Conservation (phyloP, 2,797 vertebrate species). For the Pseudochaenichthys georgianus region DNA sequence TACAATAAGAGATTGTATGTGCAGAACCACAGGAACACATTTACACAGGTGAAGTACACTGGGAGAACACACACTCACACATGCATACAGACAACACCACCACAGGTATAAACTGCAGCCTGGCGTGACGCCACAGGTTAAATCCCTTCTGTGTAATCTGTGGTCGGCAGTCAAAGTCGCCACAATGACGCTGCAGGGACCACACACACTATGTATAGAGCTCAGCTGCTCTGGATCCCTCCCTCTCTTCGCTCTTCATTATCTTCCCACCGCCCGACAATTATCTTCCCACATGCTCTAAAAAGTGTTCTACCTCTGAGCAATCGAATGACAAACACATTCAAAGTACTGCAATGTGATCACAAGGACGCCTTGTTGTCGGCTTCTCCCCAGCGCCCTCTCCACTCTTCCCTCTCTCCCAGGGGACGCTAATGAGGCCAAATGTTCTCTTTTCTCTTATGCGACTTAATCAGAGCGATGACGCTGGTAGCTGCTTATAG, state of each 20-base stretch:
- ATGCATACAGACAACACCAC: conserved; percentile 49
- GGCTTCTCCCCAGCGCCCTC: conserved; percentile 23
- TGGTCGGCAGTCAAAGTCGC: conserved; percentile 74
- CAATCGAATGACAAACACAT: conserved; percentile 69
- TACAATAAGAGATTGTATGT: not conserved
- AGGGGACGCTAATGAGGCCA: conserved; percentile 76
- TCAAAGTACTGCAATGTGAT: conserved; percentile 71
- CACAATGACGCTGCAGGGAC: conserved; percentile 83
- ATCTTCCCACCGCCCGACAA: conserved; percentile 31
- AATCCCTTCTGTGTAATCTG: conserved; percentile 86
- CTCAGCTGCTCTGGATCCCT: conserved; percentile 72
- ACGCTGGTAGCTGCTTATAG: conserved; percentile 67
- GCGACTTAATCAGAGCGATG: conserved; percentile 77
- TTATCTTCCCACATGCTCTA: conserved; percentile 35
- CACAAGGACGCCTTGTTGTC: conserved; percentile 74
- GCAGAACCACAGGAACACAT: not conserved
- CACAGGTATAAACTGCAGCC: conserved; percentile 80
- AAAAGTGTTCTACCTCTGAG: conserved; percentile 51
- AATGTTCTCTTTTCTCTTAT: conserved; percentile 68
- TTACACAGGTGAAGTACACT: conserved; percentile 17
- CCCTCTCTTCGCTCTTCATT: conserved; percentile 33
- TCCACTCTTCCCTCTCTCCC: conserved; percentile 45
- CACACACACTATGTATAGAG: conserved; percentile 83
- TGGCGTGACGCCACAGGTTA: conserved; percentile 83
- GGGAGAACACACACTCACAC: conserved; percentile 27